These are phyloP conservation scores for Nothobranchius furzeri DNA, from an alignment of 2,113 vertebrate species.

Conservation along the genomic window DNA sequence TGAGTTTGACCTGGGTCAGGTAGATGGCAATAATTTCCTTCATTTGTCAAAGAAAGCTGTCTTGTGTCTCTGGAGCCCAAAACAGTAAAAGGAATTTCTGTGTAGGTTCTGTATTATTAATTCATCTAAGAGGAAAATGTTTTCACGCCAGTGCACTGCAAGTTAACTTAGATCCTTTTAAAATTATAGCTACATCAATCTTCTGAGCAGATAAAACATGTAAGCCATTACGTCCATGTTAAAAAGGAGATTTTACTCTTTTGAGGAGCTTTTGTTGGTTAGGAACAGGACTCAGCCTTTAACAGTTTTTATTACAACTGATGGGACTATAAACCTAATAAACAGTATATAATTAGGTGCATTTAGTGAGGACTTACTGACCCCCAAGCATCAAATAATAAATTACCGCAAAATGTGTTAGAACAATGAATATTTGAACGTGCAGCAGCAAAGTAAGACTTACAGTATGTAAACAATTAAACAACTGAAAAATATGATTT, in stretches of 20 bases:
- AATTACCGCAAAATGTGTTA: no score
- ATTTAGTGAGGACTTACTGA: no score
- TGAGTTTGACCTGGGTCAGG: constrained; percentile 71
- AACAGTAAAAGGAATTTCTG: constrained; percentile 34
- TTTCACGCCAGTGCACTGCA: constrained; percentile 39
- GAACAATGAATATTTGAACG: no score
- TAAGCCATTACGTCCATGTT: not conserved
- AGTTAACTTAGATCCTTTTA: constrained; percentile 52
- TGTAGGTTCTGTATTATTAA: constrained; percentile 69
- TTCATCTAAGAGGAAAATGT: constrained; percentile 70
- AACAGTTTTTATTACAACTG: constrained; percentile 41
- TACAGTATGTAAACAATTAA: no score
- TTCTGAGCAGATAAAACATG: not conserved
- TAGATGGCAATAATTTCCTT: constrained; percentile 58
- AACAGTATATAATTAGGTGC: no score
- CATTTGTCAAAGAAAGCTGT: constrained; percentile 56
- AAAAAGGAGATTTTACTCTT: not conserved
- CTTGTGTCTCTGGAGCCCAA: constrained; percentile 36
- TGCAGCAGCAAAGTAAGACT: no score
- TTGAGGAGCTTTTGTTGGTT: not conserved
- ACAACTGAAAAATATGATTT: no score
- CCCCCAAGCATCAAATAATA: no score
- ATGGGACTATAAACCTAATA: not conserved
- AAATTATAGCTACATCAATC: constrained; percentile 40
- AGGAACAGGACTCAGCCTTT: constrained; percentile 26